These are phyloP conservation scores for Jordanella pulchra DNA, from an alignment of 2,797 vertebrate genomes.

Conservation along the genomic window DNA sequence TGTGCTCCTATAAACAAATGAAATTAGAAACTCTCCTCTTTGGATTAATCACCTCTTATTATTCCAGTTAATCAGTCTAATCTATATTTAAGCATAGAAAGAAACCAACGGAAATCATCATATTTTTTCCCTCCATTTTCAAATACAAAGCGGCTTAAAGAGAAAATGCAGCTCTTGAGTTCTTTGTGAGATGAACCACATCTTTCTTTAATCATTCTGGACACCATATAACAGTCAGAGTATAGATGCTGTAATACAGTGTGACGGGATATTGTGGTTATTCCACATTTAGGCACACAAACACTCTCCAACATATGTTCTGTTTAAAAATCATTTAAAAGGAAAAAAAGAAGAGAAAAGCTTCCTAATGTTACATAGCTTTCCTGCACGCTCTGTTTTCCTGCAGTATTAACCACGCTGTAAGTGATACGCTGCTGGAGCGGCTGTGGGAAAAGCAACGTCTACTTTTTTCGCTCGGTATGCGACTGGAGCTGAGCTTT, in stretches of 20 bases:
- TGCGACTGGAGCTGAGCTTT: constrained; percentile 37
- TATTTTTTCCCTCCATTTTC: neutral
- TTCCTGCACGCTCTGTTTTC: constrained; percentile 45
- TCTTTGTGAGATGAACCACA: neutral
- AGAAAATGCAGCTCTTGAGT: neutral
- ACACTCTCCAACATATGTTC: constrained; percentile 18
- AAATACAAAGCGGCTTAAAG: neutral
- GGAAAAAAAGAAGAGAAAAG: constrained; percentile 28
- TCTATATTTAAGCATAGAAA: neutral
- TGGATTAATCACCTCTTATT: neutral
- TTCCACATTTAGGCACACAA: constrained; percentile 7
- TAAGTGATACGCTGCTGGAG: constrained; percentile 46
- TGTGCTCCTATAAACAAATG: neutral
- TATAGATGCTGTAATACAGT: constrained; percentile 23
- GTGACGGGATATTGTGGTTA: constrained; percentile 15
- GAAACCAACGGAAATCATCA: neutral
- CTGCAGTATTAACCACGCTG: constrained; percentile 47
- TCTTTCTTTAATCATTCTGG: constrained; percentile 15
- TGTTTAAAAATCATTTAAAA: constrained; percentile 8
- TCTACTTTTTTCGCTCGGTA: neutral
- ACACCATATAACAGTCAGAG: constrained; percentile 13
- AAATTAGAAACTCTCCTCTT: neutral
- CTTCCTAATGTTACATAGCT: constrained; percentile 42
- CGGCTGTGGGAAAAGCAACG: constrained; percentile 53
- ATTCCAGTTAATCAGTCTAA: neutral